A percentile compares a stretch with the other conserved stretches of the same genome.
phyloP scores from a whole-genome alignment of 2,113 vertebrate species.

The Macquaria australasica region DNA sequence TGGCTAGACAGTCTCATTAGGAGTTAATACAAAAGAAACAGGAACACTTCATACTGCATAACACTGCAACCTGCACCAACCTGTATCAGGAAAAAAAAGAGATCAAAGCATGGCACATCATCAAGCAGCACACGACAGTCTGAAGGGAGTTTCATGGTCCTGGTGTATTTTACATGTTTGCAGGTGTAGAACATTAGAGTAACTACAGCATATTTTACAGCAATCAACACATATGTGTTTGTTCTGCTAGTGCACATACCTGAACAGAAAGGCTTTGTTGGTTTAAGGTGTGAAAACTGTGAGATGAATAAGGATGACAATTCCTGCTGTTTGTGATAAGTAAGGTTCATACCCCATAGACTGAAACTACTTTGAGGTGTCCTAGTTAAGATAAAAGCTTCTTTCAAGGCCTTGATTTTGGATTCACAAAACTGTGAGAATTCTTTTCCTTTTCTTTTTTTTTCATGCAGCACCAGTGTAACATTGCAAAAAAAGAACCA shows the following conservation, averaged over 20 bases:
- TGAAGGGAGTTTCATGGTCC: not conserved
- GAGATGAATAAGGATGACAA: constrained; percentile 58
- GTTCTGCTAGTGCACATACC: not conserved
- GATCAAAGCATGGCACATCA: not conserved
- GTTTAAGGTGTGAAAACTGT: constrained; percentile 48
- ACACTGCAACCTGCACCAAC: not conserved
- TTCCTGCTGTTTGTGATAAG: constrained; percentile 62
- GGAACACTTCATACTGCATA: not conserved
- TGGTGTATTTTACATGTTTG: constrained; percentile 10
- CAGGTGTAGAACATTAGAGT: not conserved
- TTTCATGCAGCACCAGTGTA: not conserved
- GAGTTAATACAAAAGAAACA: constrained; percentile 4
- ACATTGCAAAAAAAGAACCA: not conserved
- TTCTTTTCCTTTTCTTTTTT: constrained; percentile 28
- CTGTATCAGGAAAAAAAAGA: not conserved
- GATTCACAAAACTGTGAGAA: constrained; percentile 40
- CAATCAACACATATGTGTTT: constrained; percentile 12
- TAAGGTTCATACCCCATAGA: constrained; percentile 39
- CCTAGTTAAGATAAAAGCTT: constrained; percentile 77
- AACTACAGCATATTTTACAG: not conserved
- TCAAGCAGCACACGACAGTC: not conserved
- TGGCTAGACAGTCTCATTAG: not conserved
- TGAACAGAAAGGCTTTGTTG: constrained; percentile 11
- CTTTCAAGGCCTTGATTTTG: constrained; percentile 70
- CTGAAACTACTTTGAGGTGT: constrained; percentile 58